Conservation (phyloP, 1,140 invertebrate species). For the Acyrthosiphon pisum region DNA sequence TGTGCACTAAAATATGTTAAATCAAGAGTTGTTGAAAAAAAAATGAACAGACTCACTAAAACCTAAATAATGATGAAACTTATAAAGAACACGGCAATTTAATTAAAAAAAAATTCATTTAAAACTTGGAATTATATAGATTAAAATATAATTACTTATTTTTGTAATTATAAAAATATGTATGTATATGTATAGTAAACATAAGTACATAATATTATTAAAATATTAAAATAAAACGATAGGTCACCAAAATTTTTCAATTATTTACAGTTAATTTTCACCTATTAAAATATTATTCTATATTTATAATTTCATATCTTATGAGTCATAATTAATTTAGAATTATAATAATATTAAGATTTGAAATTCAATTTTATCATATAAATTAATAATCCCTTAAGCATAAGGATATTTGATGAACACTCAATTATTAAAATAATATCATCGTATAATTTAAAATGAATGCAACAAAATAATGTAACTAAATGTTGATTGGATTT, state of each 20-base stretch:
- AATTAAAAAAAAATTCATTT: too few species aligned
- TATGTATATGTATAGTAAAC: background rate
- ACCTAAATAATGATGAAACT: background rate
- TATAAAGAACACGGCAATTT: too few species aligned
- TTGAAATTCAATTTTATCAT: background rate
- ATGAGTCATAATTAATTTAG: too few species aligned
- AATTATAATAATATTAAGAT: too few species aligned
- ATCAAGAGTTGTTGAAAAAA: background rate
- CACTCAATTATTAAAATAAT: too few species aligned
- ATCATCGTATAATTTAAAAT: too few species aligned
- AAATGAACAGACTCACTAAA: background rate
- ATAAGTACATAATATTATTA: background rate
- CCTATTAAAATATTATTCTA: background rate
- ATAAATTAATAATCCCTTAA: background rate
- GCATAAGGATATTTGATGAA: background rate
- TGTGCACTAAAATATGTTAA: background rate
- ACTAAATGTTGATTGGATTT: too few species aligned
- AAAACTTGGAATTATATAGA: background rate
- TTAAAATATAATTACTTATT: background rate
- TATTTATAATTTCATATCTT: background rate
- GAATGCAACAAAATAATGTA: too few species aligned
- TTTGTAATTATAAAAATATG: background rate
- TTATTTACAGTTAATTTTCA: background rate
- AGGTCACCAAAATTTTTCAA: too few species aligned
- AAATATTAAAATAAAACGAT: too few species aligned